Conservation (phyloP, 2,888 invertebrate genomes). For the Campopleginae sp. region DNA sequence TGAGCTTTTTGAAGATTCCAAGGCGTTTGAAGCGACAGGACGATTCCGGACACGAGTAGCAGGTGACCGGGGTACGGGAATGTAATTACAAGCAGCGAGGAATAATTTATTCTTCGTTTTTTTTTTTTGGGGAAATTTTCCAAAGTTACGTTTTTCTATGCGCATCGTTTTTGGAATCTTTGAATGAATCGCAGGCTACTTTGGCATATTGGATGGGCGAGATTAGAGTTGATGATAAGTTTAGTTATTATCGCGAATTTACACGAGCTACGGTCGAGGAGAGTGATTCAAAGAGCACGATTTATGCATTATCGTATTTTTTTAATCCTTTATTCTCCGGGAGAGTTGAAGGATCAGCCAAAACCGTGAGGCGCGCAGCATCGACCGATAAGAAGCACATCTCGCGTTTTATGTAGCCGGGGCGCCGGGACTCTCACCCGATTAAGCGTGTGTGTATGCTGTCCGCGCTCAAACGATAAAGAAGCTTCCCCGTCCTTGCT, state of each 20-base stretch:
- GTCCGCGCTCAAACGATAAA: slow-evolving; percentile 64
- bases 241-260: background rate
- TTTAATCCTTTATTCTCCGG: slow-evolving; percentile 30
- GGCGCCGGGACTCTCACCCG: slow-evolving; percentile 37
- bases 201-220: slow-evolving; percentile 4
- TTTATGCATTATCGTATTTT: slow-evolving; percentile 18
- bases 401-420: slow-evolving; percentile 55
- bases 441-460: slow-evolving; percentile 47
- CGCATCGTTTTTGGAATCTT: background rate
- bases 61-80: background rate
- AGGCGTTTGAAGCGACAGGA: background rate
- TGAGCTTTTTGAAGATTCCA: slow-evolving; percentile 3
- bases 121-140: background rate
- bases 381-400: slow-evolving; percentile 60
- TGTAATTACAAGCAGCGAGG: background rate
- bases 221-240: slow-evolving; percentile 3
- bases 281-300: slow-evolving; percentile 15
- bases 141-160: background rate
- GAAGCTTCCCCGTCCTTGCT: slow-evolving; percentile 23
- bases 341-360: slow-evolving; percentile 55
- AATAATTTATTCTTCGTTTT: background rate
- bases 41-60: background rate
- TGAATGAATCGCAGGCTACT: background rate
- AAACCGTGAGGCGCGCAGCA: slow-evolving; percentile 43
- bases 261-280: background rate